These are phyloP conservation scores for Litoditis marina DNA, from an alignment of 2,888 invertebrate species.

Conservation along the genomic window DNA sequence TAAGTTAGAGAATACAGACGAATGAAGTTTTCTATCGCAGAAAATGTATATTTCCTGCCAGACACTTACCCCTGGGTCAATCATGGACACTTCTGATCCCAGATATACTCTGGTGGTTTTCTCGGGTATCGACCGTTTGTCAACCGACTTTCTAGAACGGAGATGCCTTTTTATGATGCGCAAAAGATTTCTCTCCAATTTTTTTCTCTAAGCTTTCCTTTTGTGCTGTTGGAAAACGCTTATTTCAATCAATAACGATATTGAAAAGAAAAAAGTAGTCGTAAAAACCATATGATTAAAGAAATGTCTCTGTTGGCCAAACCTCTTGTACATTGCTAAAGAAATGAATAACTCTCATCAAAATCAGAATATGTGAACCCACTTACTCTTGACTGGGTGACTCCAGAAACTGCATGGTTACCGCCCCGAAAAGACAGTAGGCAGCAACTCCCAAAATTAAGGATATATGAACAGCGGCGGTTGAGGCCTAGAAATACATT, in stretches of 20 bases:
- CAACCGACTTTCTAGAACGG: too few relatives aligned
- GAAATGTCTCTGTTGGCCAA: too few relatives aligned
- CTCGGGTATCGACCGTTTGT: too few relatives aligned
- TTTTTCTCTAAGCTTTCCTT: too few relatives aligned
- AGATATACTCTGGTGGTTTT: conserved; percentile 27
- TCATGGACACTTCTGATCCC: conserved; percentile 36
- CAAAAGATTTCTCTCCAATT: too few relatives aligned
- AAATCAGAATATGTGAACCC: background rate
- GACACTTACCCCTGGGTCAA: conserved; percentile 34
- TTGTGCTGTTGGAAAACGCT: too few relatives aligned
- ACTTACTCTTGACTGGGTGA: conserved; percentile 34
- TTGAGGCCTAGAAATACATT: conserved; percentile 50
- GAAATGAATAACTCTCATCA: background rate
- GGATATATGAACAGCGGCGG: conserved; percentile 50
- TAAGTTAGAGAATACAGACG: too few relatives aligned
- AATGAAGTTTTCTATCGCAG: too few relatives aligned
- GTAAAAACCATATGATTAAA: background rate
- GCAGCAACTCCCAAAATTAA: conserved; percentile 46
- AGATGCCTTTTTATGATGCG: too few relatives aligned
- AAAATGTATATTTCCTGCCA: background rate
- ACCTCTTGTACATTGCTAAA: background rate
- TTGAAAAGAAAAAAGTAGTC: conserved; percentile 7
- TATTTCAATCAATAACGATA: too few relatives aligned
- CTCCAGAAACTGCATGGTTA: conserved; percentile 52
- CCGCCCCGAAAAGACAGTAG: conserved; percentile 52